These are phyloP conservation scores for Chromoteleia sp. DNA, from an alignment of 2,888 invertebrate species.

Conservation along the genomic window DNA sequence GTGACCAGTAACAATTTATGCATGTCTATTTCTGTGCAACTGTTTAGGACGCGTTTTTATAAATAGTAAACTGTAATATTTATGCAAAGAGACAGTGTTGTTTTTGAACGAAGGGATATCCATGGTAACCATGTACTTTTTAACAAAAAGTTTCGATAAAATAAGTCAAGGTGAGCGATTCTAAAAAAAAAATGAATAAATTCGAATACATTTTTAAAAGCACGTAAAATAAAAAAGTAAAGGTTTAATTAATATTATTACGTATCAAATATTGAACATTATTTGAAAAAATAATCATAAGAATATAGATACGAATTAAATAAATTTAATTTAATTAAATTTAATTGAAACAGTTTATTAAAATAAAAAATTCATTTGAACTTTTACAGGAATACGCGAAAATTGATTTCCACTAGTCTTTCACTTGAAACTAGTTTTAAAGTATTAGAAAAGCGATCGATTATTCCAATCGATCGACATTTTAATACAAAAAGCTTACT, in stretches of 20 bases:
- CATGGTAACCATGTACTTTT: conserved; percentile 15
- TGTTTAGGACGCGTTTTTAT: conserved; percentile 36
- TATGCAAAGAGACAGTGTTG: background rate
- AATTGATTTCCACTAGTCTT: conserved; percentile 35
- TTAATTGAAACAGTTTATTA: background rate
- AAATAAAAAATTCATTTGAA: too few species aligned
- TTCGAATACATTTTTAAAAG: too few species aligned
- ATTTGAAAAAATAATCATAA: too few species aligned
- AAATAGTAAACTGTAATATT: conserved; percentile 25
- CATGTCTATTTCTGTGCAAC: conserved; percentile 44
- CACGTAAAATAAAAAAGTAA: too few species aligned
- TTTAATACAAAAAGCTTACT: conserved; percentile 20
- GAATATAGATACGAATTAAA: background rate
- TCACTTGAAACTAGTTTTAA: conserved; percentile 34
- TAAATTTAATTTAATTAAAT: background rate
- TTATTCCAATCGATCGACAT: conserved; percentile 15
- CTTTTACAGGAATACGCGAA: conserved; percentile 9
- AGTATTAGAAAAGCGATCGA: conserved; percentile 16
- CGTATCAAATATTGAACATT: too few species aligned
- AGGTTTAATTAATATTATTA: too few species aligned
- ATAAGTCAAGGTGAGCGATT: conserved; percentile 14
- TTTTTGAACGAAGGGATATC: background rate
- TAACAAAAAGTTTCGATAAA: conserved; percentile 25
- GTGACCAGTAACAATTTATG: conserved; percentile 24
- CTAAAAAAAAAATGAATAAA: background rate